phyloP scores from a whole-genome alignment of 1,140 invertebrate species.

The Lepidurus packardi region DNA sequence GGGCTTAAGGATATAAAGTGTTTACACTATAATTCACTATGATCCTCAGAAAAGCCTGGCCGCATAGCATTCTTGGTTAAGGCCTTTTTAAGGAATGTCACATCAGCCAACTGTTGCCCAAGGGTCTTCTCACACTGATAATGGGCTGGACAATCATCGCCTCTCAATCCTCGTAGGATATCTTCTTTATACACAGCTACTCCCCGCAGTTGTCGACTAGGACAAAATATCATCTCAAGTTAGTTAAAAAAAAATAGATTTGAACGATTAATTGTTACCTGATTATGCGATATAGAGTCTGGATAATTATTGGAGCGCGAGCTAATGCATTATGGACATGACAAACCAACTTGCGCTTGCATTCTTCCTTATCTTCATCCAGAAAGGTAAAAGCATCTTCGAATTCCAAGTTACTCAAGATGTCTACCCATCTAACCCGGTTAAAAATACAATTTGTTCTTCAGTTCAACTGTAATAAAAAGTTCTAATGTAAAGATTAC shows the following conservation, averaged over 20 bases:
- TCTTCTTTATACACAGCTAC: constrained; percentile 23
- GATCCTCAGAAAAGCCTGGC: background rate
- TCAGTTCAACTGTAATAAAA: background rate
- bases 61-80: background rate
- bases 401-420: background rate
- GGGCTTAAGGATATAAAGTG: background rate
- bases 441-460: background rate
- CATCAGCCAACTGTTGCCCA: constrained; percentile 6
- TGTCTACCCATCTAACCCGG: background rate
- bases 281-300: constrained; percentile 19
- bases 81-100: background rate
- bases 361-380: background rate
- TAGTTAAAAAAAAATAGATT: background rate
- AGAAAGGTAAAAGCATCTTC: constrained; percentile 28
- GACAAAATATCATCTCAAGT: background rate
- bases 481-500: background rate
- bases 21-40: background rate
- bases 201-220: constrained; percentile 26
- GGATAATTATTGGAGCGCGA: background rate
- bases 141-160: background rate
- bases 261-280: background rate
- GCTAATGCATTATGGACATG: constrained; percentile 20
- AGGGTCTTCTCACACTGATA: constrained; percentile 15
- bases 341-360: constrained; percentile 23
- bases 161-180: constrained; percentile 21